Evolutionary conservation across 2,797 vertebrate genomes (phyloP), one percentile per base, ranked within the genome.

Genomic region (Phaenicophaeus curvirostris): DNA sequence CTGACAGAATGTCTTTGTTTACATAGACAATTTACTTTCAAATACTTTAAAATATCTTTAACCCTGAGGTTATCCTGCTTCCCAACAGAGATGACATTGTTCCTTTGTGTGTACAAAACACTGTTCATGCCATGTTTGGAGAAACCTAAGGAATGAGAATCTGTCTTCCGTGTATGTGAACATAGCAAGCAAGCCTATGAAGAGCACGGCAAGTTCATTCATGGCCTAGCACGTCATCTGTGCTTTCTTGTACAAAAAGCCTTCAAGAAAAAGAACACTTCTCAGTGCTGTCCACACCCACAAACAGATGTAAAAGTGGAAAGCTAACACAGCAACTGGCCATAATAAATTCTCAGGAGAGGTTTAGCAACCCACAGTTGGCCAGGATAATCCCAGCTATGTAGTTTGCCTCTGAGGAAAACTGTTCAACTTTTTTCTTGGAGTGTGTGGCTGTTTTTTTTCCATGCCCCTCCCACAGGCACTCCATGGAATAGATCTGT

Each of bases 231-330:
- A 33, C 28, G 54, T 71, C 44, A 57, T 20, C 67, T 41, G 2
- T 15, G 37, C 14, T 10, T 75, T 72, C 86, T 58, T 59, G 55
- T 13, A 51, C 54, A 81, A 75, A 72, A 50, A 33, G 5, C 2
- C 44, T 76, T 74, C 44, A 66, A 57, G 65, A 67, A 81, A 90
- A 92, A 5, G 31, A 61, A 65, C 14, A 17, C n/a, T 77, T 46
- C 46, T 33, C 14, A 80, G 58, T 54, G 50, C 69, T 72, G 18
- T 33, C 78, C 90, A 95, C 94, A 95, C 86, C 90, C 93, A 89
- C 73, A 85, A 95, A 83, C 88, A 96, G 86, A 90, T 94, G 84
- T 39, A 77, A 25, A 87, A 87, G 68, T n/a, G 18, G 78, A 85
- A 94, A 84, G 50, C 58, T 75, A 86, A 20, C 50, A 59, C 8